Evolutionary conservation across 2,797 vertebrate species (phyloP), one percentile per base, ranked within the genome.

Genomic region (Protonibea diacanthus): DNA sequence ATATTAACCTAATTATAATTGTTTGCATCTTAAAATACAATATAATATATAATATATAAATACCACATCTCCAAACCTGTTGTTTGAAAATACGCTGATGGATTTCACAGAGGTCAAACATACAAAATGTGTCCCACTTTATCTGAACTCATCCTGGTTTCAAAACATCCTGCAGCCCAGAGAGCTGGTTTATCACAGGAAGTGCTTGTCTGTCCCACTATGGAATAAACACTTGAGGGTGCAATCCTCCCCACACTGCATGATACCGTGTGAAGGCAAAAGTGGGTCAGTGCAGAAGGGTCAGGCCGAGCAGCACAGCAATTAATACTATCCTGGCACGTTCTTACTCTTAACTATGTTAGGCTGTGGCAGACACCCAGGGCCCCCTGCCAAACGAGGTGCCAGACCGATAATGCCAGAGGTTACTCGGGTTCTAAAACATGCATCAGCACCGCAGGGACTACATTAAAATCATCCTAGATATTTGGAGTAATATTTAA

Each of bases 251-350:
- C 5, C 10, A 25, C 1, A 47, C n/a, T 38, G 2, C 33, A 45
- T 6, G 1, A 27, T 2, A 13, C 53, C 71, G 58, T 38, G 48
- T 71, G n/a, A 57, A 21, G 18, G 42, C n/a, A 40, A 65, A 83
- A 74, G 5, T 65, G 52, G 77, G 81, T 65, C 88, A 84, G 47
- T 66, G 58, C 38, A 57, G 17, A 60, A 71, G 56, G 33, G 51
- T 49, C 33, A 64, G 38, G 71, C n/a, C 72, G 74, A 62, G 78
- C 51, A 70, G 48, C 21, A 17, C 65, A 62, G 65, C 72, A 63
- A 70, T 83, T 92, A 89, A 90, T 70, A 90, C 77, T 58, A 75
- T 77, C 86, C 79, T 83, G 74, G 74, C 61, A 78, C 23, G 21
- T 40, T 8, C 17, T 6, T 42, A 73, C 38, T 33, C 40, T 15